Percentiles rank a stretch among this genome's conserved stretches.
Evolutionary conservation across 2,888 invertebrate genomes (phyloP).

Genomic region (Phorcus lineatus): DNA sequence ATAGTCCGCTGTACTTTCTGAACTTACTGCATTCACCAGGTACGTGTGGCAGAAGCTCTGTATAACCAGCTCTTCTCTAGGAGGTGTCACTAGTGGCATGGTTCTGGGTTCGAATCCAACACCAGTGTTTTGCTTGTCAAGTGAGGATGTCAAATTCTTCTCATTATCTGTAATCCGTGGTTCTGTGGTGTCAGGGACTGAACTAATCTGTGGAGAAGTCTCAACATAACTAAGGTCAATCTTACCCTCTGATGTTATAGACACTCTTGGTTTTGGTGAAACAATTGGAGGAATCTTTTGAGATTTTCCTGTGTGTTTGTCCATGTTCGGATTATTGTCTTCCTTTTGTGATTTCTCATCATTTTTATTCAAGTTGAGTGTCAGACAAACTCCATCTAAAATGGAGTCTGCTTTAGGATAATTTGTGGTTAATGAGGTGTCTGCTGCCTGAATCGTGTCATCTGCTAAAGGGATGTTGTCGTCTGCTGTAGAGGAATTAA

Average conservation of each 20-base stretch:
- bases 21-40: no score
- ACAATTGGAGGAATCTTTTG: not conserved
- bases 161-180: no score
- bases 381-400: not conserved
- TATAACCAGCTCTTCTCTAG: no score
- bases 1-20: no score
- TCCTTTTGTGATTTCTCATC: not conserved
- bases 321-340: not conserved
- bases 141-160: no score
- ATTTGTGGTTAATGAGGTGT: not conserved
- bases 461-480: not conserved
- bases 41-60: no score
- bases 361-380: not conserved
- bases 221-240: not conserved
- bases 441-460: slow-evolving; percentile 6
- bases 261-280: slow-evolving; percentile 14
- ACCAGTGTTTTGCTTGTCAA: no score
- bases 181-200: no score
- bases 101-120: no score
- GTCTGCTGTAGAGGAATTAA: not conserved
- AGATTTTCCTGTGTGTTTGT: not conserved
- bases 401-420: not conserved
- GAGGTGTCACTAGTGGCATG: no score
- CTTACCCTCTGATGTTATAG: not conserved
- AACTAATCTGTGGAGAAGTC: not conserved